Conservation (phyloP, 2,888 invertebrate species). For the Dermolepida albohirtum region DNA sequence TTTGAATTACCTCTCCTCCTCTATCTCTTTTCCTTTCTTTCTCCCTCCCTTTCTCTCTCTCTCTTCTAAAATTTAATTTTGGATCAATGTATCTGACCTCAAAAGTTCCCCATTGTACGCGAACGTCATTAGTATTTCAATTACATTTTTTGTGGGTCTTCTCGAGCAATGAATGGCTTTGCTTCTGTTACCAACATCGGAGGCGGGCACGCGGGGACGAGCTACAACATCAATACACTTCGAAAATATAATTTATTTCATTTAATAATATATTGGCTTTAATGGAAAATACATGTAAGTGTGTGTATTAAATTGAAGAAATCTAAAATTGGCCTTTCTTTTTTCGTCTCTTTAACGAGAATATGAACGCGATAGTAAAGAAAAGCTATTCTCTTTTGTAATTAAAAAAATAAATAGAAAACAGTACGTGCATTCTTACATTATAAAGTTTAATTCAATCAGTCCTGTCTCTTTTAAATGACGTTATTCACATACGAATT, state of each 20-base stretch:
- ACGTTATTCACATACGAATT: too few relatives aligned
- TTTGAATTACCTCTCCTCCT: background rate
- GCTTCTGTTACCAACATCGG: too few relatives aligned
- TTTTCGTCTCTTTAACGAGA: too few relatives aligned
- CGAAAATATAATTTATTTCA: conserved; percentile 27
- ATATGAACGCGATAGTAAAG: too few relatives aligned
- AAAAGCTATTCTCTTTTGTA: too few relatives aligned
- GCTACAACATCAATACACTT: conserved; percentile 1
- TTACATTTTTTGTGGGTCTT: conserved; percentile 19
- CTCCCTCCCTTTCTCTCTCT: background rate
- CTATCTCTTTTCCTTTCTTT: conserved; percentile 5
- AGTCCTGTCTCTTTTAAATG: too few relatives aligned
- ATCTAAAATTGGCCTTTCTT: too few relatives aligned
- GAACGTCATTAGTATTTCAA: conserved; percentile 38
- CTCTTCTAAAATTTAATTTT: conserved; percentile 33
- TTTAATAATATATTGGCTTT: conserved; percentile 30
- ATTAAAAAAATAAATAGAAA: too few relatives aligned
- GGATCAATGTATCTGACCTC: conserved; percentile 32
- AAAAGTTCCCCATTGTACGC: conserved; percentile 29
- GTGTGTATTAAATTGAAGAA: too few relatives aligned
- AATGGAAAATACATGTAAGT: conserved; percentile 18
- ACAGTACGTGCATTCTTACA: too few relatives aligned
- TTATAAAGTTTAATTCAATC: too few relatives aligned
- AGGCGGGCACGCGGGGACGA: too few relatives aligned
- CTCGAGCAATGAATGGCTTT: background rate